Base-by-base conservation (phyloP, 30 jellyfish, hydroid and myxozoan species). In the Aurelia sp. region DNA sequence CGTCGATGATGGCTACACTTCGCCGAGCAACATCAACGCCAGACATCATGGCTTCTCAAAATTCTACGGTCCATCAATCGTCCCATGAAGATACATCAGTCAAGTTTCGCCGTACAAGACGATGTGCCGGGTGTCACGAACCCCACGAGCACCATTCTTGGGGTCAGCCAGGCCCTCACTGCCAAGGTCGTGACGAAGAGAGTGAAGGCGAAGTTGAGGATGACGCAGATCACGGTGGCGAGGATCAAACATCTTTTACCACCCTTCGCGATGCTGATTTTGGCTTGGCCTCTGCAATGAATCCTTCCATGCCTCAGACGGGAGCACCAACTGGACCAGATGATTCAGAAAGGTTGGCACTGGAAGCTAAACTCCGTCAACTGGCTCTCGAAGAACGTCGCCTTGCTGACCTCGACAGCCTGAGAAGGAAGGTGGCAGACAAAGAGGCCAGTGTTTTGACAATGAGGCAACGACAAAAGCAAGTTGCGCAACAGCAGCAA, bases 161-260 rank as follows among this genome's bases (percentile, higher is more conserved):
- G 69, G 69, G 69, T 0, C 69, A 59, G 11, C 69, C 69, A 59
- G 69, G 30, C 30, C 69, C 69, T 59, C 69, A 59, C 69, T 59
- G 69, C 11, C 69, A 59, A 59, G 69, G 69, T 6, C 4, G 6
- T 17, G 69, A 1, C 13, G 69, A 59, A 0, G 2, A 57, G 2
- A 40, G 51, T 40, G 51, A 40, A 40, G 51, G 3, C 11, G 51
- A 40, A 0, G 51, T 3, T 3, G 48, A 37, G 6, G 48, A 40
- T 7, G 11, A 40, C 51, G 51, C 0, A 1, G 3, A 40, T 40
- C 51, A 7, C 3, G 51, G 3, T 0, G 51, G 3, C 0, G 51
- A 40, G 7, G 51, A 40, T 8, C 69, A 59, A 59, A 30, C 1
- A 1, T 59, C 69, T 0, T 59, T 59, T 30, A 59, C 69, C 15